Percentiles rank a stretch among this genome's conserved stretches.
Evolutionary conservation across 2,797 vertebrate species (phyloP).

Genomic region (Numenius phaeopus): DNA sequence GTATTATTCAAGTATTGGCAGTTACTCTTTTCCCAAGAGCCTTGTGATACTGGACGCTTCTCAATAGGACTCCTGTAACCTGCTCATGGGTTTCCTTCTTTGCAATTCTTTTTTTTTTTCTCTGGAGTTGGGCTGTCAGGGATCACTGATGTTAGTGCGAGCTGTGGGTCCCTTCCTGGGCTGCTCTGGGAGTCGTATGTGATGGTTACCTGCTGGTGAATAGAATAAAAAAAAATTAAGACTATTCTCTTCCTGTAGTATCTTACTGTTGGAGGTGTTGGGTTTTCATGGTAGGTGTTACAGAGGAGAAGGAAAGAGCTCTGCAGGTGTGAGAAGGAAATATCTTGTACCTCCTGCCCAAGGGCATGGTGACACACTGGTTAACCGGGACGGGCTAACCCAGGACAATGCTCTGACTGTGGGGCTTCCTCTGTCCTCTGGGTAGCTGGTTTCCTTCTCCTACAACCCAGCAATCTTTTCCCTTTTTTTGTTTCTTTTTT

Average conservation of each 20-base stretch:
- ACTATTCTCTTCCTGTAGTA: background rate
- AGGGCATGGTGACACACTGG: background rate
- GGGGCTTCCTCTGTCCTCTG: background rate
- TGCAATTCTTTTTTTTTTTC: background rate
- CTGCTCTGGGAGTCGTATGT: background rate
- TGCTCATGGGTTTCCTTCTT: background rate
- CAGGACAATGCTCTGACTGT: background rate
- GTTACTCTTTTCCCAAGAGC: background rate
- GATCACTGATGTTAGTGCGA: background rate
- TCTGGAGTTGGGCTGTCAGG: background rate
- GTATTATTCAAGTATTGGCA: background rate
- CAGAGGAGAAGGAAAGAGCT: background rate
- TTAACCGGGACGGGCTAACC: background rate
- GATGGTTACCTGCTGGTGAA: background rate
- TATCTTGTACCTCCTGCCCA: background rate
- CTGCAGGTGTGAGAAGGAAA: background rate
- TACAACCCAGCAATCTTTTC: background rate
- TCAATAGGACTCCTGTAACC: background rate
- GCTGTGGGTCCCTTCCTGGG: background rate
- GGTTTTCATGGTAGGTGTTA: background rate
- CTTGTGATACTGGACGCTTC: background rate
- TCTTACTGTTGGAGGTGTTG: background rate
- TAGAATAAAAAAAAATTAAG: background rate
- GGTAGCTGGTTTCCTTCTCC: slow-evolving; percentile 13
- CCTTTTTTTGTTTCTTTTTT: background rate